Conservation (phyloP, 2,113 vertebrate genomes). For the Spea bombifrons region DNA sequence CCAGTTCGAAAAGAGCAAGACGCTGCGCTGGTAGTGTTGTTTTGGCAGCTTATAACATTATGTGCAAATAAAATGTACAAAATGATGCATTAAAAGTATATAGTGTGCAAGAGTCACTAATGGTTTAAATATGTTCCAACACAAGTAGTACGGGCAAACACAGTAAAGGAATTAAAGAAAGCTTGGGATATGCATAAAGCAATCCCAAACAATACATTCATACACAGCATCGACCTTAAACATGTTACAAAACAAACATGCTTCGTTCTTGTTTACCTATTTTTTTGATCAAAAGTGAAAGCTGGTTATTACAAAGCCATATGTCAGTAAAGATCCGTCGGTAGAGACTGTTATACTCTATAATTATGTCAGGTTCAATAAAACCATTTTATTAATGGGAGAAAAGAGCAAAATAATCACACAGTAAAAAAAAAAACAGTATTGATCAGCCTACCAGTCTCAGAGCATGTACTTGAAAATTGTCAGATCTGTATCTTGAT, state of each 20-base stretch:
- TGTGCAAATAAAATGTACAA: not conserved
- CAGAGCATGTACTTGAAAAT: not conserved
- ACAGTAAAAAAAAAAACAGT: not conserved
- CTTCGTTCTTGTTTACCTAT: not conserved
- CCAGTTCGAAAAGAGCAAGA: not conserved
- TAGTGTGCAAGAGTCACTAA: too few relatives aligned
- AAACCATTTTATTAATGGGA: conserved; percentile 25
- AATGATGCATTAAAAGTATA: not conserved
- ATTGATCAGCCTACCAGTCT: conserved; percentile 8
- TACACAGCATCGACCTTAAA: too few relatives aligned
- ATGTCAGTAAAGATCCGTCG: not conserved
- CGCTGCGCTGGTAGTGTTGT: not conserved
- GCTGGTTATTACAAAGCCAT: conserved; percentile 3
- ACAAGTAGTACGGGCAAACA: too few relatives aligned
- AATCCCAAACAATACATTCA: too few relatives aligned
- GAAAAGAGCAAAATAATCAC: conserved; percentile 12
- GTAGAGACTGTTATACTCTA: conserved; percentile 5
- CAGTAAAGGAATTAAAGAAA: too few relatives aligned
- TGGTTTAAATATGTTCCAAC: too few relatives aligned
- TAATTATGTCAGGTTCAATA: conserved; percentile 35
- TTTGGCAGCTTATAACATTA: not conserved
- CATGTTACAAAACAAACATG: not conserved
- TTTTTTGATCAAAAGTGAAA: conserved; percentile 4
- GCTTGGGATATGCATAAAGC: too few relatives aligned
- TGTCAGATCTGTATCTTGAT: too few relatives aligned